Percentiles rank a stretch among this genome's conserved stretches.
These are phyloP conservation scores for Phrynocephalus guinanensis DNA, from an alignment of 2,797 vertebrate genomes.

Conservation along the genomic window DNA sequence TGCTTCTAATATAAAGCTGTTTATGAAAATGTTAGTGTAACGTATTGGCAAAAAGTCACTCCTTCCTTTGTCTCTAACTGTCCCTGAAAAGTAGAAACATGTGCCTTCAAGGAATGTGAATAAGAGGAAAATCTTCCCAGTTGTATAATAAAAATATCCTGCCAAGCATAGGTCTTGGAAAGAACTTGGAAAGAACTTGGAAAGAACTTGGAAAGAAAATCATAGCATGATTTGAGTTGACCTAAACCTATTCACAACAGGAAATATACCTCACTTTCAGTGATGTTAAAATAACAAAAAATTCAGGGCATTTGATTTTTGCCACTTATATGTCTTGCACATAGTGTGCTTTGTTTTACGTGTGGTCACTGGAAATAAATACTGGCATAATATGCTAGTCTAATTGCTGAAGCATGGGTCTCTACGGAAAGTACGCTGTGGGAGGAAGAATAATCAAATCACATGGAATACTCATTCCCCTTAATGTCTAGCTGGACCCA, in stretches of 20 bases:
- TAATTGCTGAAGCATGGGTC: no score
- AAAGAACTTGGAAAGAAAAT: neutral
- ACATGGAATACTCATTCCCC: no score
- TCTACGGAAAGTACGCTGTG: no score
- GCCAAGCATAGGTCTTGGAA: constrained; percentile 3
- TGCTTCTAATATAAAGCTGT: neutral
- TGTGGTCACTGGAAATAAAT: no score
- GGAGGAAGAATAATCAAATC: no score
- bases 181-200: neutral
- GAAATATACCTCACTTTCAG: no score
- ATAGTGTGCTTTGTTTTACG: no score
- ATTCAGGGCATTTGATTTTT: neutral
- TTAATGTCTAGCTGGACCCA: no score
- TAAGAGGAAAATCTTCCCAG: neutral
- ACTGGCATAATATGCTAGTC: no score
- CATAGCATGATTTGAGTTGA: neutral
- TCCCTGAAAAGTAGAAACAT: neutral
- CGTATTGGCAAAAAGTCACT: neutral
- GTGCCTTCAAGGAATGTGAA: neutral
- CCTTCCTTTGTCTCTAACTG: neutral
- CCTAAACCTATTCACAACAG: no score
- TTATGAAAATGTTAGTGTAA: neutral
- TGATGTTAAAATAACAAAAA: no score
- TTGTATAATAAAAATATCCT: neutral
- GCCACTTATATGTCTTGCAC: no score